A percentile compares a stretch with the other conserved stretches of the same genome.
These are phyloP conservation scores for Xanthia togata DNA, from an alignment of 2,888 invertebrate species.

Conservation along the genomic window DNA sequence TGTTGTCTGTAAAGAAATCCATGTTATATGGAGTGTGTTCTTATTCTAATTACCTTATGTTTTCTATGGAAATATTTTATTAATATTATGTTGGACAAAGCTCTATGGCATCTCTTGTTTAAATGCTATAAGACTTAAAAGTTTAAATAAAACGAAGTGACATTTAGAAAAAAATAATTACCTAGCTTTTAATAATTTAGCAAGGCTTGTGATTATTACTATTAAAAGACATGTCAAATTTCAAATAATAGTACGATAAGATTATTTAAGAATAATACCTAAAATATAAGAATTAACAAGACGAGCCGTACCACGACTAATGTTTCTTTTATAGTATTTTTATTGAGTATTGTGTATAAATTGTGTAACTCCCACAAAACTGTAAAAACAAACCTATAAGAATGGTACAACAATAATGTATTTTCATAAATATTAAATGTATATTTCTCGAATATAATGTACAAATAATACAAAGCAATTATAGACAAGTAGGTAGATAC, in stretches of 20 bases:
- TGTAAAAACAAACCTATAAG: constrained; percentile 10
- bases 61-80: not conserved
- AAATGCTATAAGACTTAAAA: constrained; percentile 1
- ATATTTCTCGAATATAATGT: constrained; percentile 31
- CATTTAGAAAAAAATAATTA: not conserved
- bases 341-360: constrained; percentile 19
- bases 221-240: constrained; percentile 24
- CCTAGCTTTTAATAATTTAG: constrained; percentile 21
- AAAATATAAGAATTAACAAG: not conserved
- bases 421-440: constrained; percentile 26
- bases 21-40: not conserved
- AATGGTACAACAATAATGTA: constrained; percentile 33
- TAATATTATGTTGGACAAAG: not conserved
- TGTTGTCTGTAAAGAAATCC: not conserved
- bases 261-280: not conserved
- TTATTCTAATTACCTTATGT: not conserved
- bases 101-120: not conserved
- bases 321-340: constrained; percentile 15
- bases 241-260: not conserved
- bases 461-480: constrained; percentile 45
- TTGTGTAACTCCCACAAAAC: not conserved
- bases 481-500: constrained; percentile 49
- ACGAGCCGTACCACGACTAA: constrained; percentile 23
- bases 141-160: not conserved
- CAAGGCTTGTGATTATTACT: constrained; percentile 58